Evolutionary conservation across 2,888 invertebrate genomes (phyloP).

Genomic region (Cantharis nigra): DNA sequence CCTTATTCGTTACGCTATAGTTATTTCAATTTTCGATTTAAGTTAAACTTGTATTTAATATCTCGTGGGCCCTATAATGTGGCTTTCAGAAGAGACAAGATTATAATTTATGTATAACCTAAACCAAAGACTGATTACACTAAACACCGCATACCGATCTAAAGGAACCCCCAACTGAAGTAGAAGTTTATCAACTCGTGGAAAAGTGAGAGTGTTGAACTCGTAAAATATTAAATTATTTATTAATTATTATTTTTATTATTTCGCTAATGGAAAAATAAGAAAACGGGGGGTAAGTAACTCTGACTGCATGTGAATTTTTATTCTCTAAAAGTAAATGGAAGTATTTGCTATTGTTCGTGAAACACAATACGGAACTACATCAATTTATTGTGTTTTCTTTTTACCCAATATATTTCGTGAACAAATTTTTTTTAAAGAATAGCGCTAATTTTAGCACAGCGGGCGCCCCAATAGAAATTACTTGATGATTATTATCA

Average conservation of each 20-base stretch:
- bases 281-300: not conserved
- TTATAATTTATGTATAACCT: conserved; percentile 19
- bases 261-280: not conserved
- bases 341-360: conserved; percentile 9
- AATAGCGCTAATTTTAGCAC: not conserved
- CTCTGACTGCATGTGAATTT: conserved; percentile 1
- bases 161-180: conserved; percentile 4
- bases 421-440: not conserved
- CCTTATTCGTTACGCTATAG: not conserved
- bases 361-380: conserved; percentile 7
- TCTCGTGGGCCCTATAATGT: conserved; percentile 18
- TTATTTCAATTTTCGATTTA: not conserved
- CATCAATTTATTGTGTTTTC: conserved; percentile 10
- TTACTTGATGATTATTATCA: not conserved
- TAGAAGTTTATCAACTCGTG: conserved; percentile 11
- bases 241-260: not conserved
- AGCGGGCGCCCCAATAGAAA: not conserved
- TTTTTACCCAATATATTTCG: conserved; percentile 5
- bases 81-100: conserved; percentile 15
- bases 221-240: not conserved
- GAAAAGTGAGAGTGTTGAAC: not conserved
- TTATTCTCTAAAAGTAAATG: conserved; percentile 4
- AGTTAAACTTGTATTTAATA: not conserved
- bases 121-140: conserved; percentile 27
- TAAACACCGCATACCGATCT: conserved; percentile 16